These are phyloP conservation scores for Eledone cirrhosa DNA, from an alignment of 2,888 invertebrate species.

Conservation along the genomic window DNA sequence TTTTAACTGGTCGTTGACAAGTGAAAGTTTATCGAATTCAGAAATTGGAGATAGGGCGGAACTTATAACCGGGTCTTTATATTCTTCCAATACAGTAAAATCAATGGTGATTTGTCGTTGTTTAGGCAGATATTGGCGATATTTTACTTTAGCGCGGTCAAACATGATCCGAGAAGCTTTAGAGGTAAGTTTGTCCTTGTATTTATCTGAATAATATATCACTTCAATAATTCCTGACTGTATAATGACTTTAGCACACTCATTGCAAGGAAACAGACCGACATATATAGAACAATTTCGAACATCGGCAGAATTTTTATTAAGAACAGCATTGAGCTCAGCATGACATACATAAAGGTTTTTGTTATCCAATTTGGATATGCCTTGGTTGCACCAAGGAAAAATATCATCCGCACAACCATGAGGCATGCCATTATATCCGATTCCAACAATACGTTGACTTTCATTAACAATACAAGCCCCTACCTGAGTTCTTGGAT, in stretches of 20 bases:
- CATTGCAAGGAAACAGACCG: slow-evolving; percentile 94
- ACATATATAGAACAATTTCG: slow-evolving; percentile 86
- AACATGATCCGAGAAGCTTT: slow-evolving; percentile 85
- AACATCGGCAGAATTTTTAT: slow-evolving; percentile 83
- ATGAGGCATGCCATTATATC: slow-evolving; percentile 96
- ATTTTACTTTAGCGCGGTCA: slow-evolving; percentile 78
- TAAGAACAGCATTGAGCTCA: slow-evolving; percentile 95
- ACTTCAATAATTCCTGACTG: slow-evolving; percentile 85
- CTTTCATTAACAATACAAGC: slow-evolving; percentile 90
- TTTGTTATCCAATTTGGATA: slow-evolving; percentile 33
- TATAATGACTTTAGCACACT: slow-evolving; percentile 96
- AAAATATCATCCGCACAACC: slow-evolving; percentile 86
- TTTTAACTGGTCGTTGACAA: too few relatives aligned
- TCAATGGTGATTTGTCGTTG: slow-evolving; percentile 46
- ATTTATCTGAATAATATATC: slow-evolving; percentile 83
- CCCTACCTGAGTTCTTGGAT: slow-evolving; percentile 88
- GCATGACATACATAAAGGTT: slow-evolving; percentile 88
- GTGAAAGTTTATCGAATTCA: too few relatives aligned
- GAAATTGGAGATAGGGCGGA: too few relatives aligned
- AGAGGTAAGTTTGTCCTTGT: slow-evolving; percentile 75
- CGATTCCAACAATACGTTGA: slow-evolving; percentile 89
- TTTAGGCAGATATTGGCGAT: slow-evolving; percentile 57
- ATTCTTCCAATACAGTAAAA: slow-evolving; percentile 33
- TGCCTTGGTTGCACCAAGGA: slow-evolving; percentile 83
- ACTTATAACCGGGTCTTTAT: too few relatives aligned